Conservation (phyloP, 2,113 vertebrate species). For the Xiphophorus hellerii region DNA sequence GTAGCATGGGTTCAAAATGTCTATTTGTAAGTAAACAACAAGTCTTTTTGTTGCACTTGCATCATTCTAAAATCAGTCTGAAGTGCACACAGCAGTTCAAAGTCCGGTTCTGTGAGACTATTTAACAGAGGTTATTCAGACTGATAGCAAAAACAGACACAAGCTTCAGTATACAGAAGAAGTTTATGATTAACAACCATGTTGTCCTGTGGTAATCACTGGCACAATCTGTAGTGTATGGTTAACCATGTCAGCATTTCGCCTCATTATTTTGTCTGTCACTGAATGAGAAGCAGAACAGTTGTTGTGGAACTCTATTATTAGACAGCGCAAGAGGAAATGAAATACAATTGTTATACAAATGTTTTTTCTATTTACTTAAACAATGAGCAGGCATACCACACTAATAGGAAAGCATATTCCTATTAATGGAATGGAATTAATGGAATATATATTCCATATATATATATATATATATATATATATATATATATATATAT, state of each 20-base stretch:
- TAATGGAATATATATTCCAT: too few species aligned
- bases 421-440: too few species aligned
- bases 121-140: constrained; percentile 19
- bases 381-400: too few species aligned
- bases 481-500: too few species aligned
- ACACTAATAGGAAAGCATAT: too few species aligned
- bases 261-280: background rate
- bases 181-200: constrained; percentile 66
- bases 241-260: background rate
- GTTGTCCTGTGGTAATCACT: constrained; percentile 11
- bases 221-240: background rate
- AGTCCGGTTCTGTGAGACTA: constrained; percentile 35
- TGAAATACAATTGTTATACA: background rate
- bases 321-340: background rate
- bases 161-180: constrained; percentile 34
- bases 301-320: constrained; percentile 3
- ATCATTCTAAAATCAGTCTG: background rate
- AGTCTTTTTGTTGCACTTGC: background rate
- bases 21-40: background rate
- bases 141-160: constrained; percentile 26
- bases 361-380: background rate
- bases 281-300: background rate
- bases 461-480: too few species aligned
- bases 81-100: constrained; percentile 42
- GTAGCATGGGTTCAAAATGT: background rate